A percentile compares a stretch with the other conserved stretches of the same genome.
phyloP scores from a whole-genome alignment of 35 echinoderm and acorn worm species.

The Acanthaster planci region DNA sequence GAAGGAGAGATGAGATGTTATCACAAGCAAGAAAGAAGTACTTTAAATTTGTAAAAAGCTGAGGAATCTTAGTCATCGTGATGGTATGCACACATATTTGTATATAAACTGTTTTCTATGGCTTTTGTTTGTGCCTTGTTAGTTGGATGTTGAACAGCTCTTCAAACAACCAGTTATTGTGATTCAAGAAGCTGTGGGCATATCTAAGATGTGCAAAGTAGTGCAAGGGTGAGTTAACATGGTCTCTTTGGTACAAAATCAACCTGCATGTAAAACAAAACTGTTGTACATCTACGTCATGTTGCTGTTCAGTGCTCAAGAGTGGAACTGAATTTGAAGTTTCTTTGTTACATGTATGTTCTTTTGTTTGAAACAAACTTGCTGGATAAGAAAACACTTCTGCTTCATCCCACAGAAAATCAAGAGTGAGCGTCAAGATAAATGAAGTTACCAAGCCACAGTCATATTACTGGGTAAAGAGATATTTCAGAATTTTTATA shows the following conservation, averaged over 20 bases:
- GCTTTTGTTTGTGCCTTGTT: not conserved
- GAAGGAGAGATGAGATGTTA: too few species aligned
- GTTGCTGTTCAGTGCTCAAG: too few species aligned
- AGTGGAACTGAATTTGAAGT: too few species aligned
- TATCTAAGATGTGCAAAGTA: slow-evolving; percentile 31
- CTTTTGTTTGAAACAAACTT: too few species aligned
- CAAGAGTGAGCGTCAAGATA: slow-evolving; percentile 6
- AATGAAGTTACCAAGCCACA: not conserved
- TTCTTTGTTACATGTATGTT: too few species aligned
- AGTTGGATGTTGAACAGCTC: slow-evolving; percentile 37
- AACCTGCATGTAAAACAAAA: too few species aligned
- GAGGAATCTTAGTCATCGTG: too few species aligned
- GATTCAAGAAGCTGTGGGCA: slow-evolving; percentile 16
- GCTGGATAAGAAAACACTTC: too few species aligned
- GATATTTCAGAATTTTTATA: too few species aligned
- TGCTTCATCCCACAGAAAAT: not conserved
- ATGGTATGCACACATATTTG: not conserved
- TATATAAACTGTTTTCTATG: not conserved
- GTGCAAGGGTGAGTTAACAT: not conserved
- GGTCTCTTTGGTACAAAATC: too few species aligned
- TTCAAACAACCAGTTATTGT: slow-evolving; percentile 37
- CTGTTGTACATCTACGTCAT: too few species aligned
- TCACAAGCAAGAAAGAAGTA: too few species aligned
- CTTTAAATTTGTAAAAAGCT: not conserved
- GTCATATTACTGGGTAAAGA: not conserved